These are phyloP conservation scores for Hypotaenidia okinawae DNA, from an alignment of 2,797 vertebrate genomes.

Conservation along the genomic window DNA sequence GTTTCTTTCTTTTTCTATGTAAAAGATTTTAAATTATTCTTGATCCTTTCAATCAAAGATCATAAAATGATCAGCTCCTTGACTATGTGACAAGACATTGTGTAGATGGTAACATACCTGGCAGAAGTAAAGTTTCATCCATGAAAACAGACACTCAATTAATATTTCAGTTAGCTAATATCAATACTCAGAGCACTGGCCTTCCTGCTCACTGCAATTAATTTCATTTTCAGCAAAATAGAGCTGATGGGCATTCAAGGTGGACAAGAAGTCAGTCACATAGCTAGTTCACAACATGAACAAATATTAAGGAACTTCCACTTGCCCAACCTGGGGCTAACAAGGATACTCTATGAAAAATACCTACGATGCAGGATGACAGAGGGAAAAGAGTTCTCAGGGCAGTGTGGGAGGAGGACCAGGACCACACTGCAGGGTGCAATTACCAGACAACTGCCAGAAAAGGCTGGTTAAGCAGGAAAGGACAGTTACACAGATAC, in stretches of 20 bases:
- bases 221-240: background rate
- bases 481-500: background rate
- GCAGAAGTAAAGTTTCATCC: background rate
- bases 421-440: background rate
- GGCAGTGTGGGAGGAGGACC: fast-evolving
- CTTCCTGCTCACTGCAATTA: background rate
- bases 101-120: background rate
- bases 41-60: background rate
- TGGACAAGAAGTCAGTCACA: background rate
- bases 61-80: background rate
- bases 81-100: background rate
- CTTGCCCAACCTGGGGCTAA: background rate
- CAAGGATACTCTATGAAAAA: background rate
- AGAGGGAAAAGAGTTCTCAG: background rate
- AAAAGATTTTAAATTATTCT: background rate
- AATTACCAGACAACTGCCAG: background rate
- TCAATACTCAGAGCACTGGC: background rate
- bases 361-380: background rate
- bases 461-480: background rate
- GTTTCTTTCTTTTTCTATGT: no score
- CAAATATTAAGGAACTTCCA: background rate
- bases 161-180: background rate
- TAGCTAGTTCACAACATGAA: background rate
- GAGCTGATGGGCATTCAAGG: background rate
- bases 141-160: background rate